phyloP scores from a whole-genome alignment of 2,797 vertebrate species.

The Tokudaia tokunoshimensis region DNA sequence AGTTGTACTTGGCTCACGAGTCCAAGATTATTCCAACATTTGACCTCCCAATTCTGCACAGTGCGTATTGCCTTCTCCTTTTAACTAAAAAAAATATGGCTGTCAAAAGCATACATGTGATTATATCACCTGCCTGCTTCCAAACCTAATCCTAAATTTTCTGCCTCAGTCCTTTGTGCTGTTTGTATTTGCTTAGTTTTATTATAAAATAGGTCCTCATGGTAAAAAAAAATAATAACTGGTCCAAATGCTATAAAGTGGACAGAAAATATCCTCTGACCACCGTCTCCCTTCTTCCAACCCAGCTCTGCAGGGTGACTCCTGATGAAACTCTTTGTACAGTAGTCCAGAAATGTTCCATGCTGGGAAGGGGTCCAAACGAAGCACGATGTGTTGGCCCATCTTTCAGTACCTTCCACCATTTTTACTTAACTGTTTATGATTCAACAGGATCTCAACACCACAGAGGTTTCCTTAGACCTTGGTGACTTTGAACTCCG shows the following conservation, averaged over 20 bases:
- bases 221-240: neutral
- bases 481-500: slow-evolving; percentile 35
- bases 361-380: neutral
- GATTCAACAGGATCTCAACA: neutral
- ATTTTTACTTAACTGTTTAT: neutral
- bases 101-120: slow-evolving; percentile 2
- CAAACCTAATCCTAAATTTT: slow-evolving; percentile 20
- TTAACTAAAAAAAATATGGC: slow-evolving; percentile 23
- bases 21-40: slow-evolving; percentile 7
- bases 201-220: slow-evolving; percentile 13
- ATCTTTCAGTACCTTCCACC: neutral
- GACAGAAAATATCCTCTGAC: slow-evolving; percentile 11
- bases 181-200: slow-evolving; percentile 44
- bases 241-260: neutral
- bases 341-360: slow-evolving; percentile 11
- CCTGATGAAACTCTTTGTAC: neutral
- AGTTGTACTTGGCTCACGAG: slow-evolving; percentile 12
- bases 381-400: neutral
- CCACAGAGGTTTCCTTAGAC: neutral
- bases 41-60: neutral
- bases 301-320: neutral
- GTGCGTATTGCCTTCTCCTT: neutral
- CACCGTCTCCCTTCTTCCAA: neutral
- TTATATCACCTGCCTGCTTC: neutral
- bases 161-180: neutral